A percentile compares a stretch with the other conserved stretches of the same genome.
Evolutionary conservation across 2,888 invertebrate species (phyloP).

Genomic region (Thera obeliscata): DNA sequence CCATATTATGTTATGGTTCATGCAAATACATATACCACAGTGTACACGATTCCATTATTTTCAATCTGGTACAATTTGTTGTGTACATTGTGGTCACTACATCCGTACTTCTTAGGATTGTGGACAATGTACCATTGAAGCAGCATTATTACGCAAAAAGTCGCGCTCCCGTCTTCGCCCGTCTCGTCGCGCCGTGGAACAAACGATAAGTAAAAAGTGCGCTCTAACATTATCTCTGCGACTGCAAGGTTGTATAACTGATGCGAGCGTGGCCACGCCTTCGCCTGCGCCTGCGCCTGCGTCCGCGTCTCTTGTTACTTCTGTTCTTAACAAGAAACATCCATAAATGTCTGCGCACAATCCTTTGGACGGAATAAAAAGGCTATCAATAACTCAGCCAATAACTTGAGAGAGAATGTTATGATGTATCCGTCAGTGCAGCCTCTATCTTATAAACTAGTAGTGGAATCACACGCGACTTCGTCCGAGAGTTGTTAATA

Average conservation of each 20-base stretch:
- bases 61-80: too few species aligned
- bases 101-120: too few species aligned
- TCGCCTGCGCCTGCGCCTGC: neutral
- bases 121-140: slow-evolving; percentile 4
- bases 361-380: slow-evolving; percentile 19
- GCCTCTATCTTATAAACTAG: too few species aligned
- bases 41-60: too few species aligned
- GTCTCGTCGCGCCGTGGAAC: neutral
- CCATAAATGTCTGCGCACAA: slow-evolving; percentile 19
- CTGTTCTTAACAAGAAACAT: slow-evolving; percentile 15
- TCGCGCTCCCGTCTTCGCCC: neutral
- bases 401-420: too few species aligned
- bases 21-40: too few species aligned
- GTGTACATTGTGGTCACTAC: too few species aligned
- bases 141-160: slow-evolving; percentile 8
- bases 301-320: neutral
- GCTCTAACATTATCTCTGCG: slow-evolving; percentile 25
- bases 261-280: neutral
- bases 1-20: too few species aligned
- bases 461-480: too few species aligned
- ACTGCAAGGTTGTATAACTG: neutral
- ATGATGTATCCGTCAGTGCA: too few species aligned
- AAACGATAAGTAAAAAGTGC: slow-evolving; percentile 10
- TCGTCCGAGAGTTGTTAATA: too few species aligned
- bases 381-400: slow-evolving; percentile 18